Conservation (phyloP, 2,113 vertebrate genomes). For the Oenanthe melanoleuca region DNA sequence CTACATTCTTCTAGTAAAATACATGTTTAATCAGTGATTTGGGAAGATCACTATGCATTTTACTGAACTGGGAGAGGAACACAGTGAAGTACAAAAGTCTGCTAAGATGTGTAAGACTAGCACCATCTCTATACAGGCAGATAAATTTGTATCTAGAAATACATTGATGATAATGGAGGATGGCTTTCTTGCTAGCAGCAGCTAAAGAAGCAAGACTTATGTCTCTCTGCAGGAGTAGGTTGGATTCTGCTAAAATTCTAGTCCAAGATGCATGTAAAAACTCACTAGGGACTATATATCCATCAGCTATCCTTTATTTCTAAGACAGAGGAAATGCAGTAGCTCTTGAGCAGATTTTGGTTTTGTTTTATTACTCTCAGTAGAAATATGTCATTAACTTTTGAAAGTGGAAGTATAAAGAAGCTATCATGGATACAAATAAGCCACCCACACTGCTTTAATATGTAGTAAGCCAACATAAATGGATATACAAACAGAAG, state of each 20-base stretch:
- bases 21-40: neutral
- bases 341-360: neutral
- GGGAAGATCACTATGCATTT: neutral
- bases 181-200: neutral
- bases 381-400: constrained; percentile 1
- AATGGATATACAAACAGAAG: neutral
- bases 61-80: neutral
- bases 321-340: neutral
- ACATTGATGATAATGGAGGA: neutral
- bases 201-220: neutral
- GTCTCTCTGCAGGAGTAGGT: neutral
- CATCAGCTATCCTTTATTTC: constrained; percentile 8
- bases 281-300: neutral
- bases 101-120: neutral
- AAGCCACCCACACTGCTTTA: neutral
- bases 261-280: neutral
- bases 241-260: neutral
- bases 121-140: neutral
- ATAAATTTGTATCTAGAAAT: neutral
- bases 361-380: constrained; percentile 26
- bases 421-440: neutral
- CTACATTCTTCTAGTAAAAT: neutral
- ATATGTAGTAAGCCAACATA: neutral
- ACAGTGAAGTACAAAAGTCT: neutral
- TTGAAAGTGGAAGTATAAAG: neutral